Base-by-base conservation (phyloP, 2,888 invertebrate species). In the Drosophila monieri region DNA sequence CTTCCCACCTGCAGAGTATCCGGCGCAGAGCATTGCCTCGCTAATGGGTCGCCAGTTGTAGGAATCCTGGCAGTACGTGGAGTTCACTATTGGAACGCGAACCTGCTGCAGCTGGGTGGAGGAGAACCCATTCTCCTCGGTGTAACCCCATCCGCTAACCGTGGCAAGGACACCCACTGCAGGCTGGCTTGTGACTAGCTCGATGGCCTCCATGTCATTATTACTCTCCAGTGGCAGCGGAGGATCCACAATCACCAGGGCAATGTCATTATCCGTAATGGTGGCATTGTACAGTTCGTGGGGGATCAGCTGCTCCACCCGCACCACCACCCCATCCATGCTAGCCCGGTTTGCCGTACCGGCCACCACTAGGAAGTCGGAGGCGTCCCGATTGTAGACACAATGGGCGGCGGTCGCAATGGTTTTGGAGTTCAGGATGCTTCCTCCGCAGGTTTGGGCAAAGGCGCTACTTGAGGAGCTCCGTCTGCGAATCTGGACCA, bases 181-280 rank as follows among this genome's bases (percentile, higher is more conserved):
- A 0, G 90, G 85, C 5, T 56, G 5, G 6, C 62, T 30, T 0
- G 56, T 25, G 1, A 77, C 78, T 68, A 89, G 18, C 3, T 56
- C 51, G 54, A 89, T 76, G 3, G 77, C 25, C 4, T 64, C 73
- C 6, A 89, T 86, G 15, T 70, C 69, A 0, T 46, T 48, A 6
- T 69, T 32, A 12, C 73, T 71, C 2, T 21, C 52, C 8, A 90
- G 9, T 0, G 80, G 76, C 21, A 90, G 52, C 0, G 80, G 71
- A 0, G 76, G 62, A 0, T 62, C 54, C 1, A 90, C 55, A n/a
- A 88, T 71, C 9, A 90, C 32, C 0, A 94, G 67, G 0, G 94
- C 94, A 8, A 94, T 90, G 61, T 94, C 94, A 66, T 92, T 92
- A 69, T 94, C 93, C 4, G 71, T 76, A 6, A 52, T 80, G 1